Conservation (phyloP, 2,797 vertebrate genomes). For the Xiphorhynchus erythropygius region DNA sequence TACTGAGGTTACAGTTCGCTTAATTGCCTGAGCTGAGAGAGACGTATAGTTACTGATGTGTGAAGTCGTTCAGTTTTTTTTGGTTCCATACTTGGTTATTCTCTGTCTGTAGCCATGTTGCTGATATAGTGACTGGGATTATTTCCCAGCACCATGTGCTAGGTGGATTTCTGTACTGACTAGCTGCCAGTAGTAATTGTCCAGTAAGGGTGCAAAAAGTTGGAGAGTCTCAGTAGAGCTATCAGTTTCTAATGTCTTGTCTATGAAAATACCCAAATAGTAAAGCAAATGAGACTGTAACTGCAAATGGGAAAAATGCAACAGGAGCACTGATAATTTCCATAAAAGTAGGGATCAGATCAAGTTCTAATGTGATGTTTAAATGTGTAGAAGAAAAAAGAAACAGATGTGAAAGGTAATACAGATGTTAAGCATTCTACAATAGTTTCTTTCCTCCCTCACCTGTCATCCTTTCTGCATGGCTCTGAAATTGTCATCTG, state of each 20-base stretch:
- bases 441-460: neutral
- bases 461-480: neutral
- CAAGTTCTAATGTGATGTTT: neutral
- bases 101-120: neutral
- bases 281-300: neutral
- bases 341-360: neutral
- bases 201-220: neutral
- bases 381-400: neutral
- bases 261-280: neutral
- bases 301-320: neutral
- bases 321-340: neutral
- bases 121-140: neutral
- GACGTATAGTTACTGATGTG: neutral
- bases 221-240: neutral
- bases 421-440: neutral
- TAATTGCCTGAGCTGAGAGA: neutral
- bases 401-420: neutral
- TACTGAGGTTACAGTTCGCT: neutral
- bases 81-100: neutral
- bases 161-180: slow-evolving; percentile 12
- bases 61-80: neutral
- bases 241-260: neutral
- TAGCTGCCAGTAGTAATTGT: neutral
- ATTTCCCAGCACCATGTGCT: neutral
- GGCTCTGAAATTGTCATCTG: neutral